Percentiles rank a stretch among this genome's conserved stretches.
phyloP scores from a whole-genome alignment of 2,113 vertebrate genomes.

The Leptodactylus fuscus region DNA sequence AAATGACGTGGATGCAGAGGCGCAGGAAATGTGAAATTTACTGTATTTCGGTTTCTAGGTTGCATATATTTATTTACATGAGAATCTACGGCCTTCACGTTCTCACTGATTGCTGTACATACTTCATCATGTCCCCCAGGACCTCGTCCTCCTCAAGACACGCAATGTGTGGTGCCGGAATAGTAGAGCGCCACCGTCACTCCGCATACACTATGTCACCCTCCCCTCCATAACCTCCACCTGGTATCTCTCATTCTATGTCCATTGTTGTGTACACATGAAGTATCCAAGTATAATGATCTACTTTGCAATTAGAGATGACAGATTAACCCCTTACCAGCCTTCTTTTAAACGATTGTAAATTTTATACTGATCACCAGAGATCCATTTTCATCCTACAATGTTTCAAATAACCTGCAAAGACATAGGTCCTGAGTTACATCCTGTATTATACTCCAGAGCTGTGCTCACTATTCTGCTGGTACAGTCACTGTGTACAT shows the following conservation, averaged over 20 bases:
- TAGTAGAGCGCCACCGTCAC: neutral
- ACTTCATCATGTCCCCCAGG: neutral
- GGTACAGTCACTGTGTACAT: too few relatives aligned
- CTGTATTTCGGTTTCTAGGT: neutral
- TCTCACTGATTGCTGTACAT: conserved; percentile 13
- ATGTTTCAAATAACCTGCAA: too few relatives aligned
- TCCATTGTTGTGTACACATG: too few relatives aligned
- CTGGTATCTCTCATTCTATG: neutral
- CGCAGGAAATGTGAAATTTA: neutral
- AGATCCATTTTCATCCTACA: too few relatives aligned
- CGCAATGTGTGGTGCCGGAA: neutral
- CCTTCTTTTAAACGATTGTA: too few relatives aligned
- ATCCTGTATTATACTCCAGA: too few relatives aligned
- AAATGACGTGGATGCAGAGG: neutral
- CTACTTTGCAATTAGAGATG: neutral
- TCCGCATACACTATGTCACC: neutral
- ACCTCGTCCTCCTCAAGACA: neutral
- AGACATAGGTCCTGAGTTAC: too few relatives aligned
- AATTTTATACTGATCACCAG: too few relatives aligned
- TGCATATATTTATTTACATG: conserved; percentile 1
- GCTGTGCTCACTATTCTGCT: too few relatives aligned
- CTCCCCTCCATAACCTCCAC: neutral
- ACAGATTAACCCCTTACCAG: neutral
- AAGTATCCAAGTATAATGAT: too few relatives aligned
- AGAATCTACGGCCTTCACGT: conserved; percentile 3